Evolutionary conservation across 2,888 invertebrate species (phyloP).

Genomic region (Rotaria sp.): DNA sequence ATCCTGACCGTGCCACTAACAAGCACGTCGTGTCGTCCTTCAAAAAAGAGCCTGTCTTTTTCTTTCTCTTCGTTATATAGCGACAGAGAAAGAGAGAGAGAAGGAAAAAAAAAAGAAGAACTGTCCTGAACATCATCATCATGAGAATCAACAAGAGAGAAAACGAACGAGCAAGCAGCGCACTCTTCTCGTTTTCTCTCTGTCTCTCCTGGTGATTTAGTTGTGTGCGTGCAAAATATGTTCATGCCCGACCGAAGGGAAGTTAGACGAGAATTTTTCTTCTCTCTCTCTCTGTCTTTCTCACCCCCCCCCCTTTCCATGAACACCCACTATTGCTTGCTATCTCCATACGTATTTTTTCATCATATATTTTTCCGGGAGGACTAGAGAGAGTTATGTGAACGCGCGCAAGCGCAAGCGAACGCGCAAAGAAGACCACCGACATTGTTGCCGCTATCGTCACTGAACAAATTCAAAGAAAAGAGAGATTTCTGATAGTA

Average conservation of each 20-base stretch:
- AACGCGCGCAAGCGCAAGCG: constrained; percentile 3
- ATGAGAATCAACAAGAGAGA: background rate
- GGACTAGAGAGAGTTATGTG: background rate
- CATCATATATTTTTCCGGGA: background rate
- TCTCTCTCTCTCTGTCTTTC: background rate
- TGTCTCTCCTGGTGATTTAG: background rate
- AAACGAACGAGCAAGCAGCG: background rate
- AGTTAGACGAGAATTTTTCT: constrained; percentile 10
- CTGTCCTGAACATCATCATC: constrained; percentile 1
- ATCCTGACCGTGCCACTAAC: background rate
- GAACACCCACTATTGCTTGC: background rate
- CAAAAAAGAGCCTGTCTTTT: constrained; percentile 9
- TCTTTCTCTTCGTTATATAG: background rate
- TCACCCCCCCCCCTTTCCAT: background rate
- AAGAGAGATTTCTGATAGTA: constrained; percentile 14
- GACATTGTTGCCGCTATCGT: background rate
- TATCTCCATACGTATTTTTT: constrained; percentile 12
- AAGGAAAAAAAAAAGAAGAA: background rate
- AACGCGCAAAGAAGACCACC: background rate
- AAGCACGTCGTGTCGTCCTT: background rate
- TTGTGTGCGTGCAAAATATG: background rate
- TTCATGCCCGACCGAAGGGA: constrained; percentile 9
- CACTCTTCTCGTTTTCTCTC: background rate
- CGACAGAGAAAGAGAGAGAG: background rate
- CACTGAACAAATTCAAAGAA: constrained; percentile 16